Conservation (phyloP, 2,113 vertebrate species). For the Chloropsis cyanopogon region DNA sequence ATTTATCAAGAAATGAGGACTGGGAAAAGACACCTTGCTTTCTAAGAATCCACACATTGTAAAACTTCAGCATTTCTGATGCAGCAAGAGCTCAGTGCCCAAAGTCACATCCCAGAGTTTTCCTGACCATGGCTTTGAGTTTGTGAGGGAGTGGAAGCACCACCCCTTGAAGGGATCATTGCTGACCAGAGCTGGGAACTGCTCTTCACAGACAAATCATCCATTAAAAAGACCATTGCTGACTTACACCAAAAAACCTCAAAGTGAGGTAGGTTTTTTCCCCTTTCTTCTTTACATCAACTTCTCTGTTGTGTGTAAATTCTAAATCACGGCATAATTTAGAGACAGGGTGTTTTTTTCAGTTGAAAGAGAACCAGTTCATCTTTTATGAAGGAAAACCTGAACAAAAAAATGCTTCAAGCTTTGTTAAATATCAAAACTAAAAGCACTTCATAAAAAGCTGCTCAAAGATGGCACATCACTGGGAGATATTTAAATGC, state of each 20-base stretch:
- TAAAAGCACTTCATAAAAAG: not conserved
- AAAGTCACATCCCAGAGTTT: not conserved
- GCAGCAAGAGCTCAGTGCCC: not conserved
- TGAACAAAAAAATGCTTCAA: not conserved
- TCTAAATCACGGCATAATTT: not conserved
- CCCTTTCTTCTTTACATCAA: not conserved
- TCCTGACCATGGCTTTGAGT: not conserved
- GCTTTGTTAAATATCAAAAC: not conserved
- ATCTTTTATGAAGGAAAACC: not conserved
- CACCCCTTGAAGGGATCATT: not conserved
- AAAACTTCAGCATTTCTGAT: not conserved
- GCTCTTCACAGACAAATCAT: not conserved
- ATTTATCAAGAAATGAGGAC: not conserved
- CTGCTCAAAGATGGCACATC: not conserved
- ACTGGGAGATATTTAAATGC: conserved; percentile 20
- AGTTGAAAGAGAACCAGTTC: not conserved
- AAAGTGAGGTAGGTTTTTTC: accelerated
- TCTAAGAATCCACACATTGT: not conserved
- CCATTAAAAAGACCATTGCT: not conserved
- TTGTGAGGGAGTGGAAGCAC: not conserved
- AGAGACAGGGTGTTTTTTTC: not conserved
- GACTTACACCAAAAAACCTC: not conserved
- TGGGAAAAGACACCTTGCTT: not conserved
- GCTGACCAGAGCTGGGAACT: not conserved
- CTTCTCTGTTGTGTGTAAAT: not conserved